These are phyloP conservation scores for Caenorhabditis sp. DNA, from an alignment of 2,888 invertebrate species.

Conservation along the genomic window DNA sequence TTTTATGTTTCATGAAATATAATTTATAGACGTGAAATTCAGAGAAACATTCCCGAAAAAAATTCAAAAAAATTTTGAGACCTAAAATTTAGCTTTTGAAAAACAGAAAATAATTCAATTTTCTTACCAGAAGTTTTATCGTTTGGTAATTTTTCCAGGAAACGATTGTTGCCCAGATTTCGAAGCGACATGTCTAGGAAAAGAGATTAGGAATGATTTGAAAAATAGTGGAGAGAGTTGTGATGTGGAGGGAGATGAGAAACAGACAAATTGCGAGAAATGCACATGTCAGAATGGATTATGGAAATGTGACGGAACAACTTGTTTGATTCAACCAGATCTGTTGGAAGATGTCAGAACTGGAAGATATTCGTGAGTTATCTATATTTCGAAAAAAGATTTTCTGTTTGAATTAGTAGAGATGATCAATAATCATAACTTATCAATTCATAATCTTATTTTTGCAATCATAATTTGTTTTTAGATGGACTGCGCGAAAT, in stretches of 20 bases:
- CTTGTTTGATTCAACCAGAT: slow-evolving; percentile 81
- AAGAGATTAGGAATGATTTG: slow-evolving; percentile 9
- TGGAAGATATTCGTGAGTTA: slow-evolving; percentile 71
- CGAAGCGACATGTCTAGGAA: slow-evolving; percentile 79
- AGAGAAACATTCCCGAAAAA: too few relatives aligned
- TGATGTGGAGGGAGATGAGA: slow-evolving; percentile 57
- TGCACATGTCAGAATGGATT: slow-evolving; percentile 71
- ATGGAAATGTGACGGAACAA: slow-evolving; percentile 76
- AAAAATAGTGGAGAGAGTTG: slow-evolving; percentile 29
- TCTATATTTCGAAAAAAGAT: background rate
- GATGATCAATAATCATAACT: background rate
- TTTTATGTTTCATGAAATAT: too few relatives aligned
- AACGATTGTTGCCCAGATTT: slow-evolving; percentile 95
- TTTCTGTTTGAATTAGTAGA: background rate
- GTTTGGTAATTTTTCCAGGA: slow-evolving; percentile 67
- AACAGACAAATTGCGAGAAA: slow-evolving; percentile 58
- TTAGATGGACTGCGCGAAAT: slow-evolving; percentile 83
- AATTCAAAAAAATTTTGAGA: too few relatives aligned
- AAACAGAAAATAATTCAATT: too few relatives aligned
- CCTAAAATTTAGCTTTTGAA: too few relatives aligned
- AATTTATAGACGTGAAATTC: too few relatives aligned
- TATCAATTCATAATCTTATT: background rate
- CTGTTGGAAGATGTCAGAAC: slow-evolving; percentile 79
- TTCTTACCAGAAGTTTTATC: background rate
- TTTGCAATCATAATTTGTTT: slow-evolving; percentile 31